Evolutionary conservation across 2,888 invertebrate genomes (phyloP), one percentile per base, ranked within the genome.

Genomic region (Lepidocyrtoides sp.): DNA sequence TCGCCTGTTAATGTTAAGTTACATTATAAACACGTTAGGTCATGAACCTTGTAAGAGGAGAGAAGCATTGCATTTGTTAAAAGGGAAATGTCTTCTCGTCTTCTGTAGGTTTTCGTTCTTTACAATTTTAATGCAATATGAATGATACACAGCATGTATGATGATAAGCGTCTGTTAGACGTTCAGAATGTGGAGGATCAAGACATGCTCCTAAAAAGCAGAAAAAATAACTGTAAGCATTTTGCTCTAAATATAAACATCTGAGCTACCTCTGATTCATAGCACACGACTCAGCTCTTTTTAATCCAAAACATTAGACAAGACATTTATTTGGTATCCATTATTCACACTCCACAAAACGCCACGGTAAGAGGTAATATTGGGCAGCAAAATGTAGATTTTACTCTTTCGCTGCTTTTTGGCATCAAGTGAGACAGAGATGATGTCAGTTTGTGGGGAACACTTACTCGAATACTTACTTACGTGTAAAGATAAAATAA

Each of bases 271-370:
- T 36, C 8, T 5, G n/a, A n/a, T 29, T n/a, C 66, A 36, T 17
- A 17, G 10, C 26, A 36, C n/a, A n/a, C 29, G 44, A 44, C 72
- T 72, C 36, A 4, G 2, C 36, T 36, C 7, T 36, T 36, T 44
- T 72, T 44, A 72, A 72, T 72, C 44, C 44, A 3, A 41, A 12
- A 36, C 72, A 72, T 41, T 72, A 23, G 51, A 8, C 32, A 10
- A 51, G 29, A 23, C 57, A 57, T 77, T 75, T 86, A 75, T 86
- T 54, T 41, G 14, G 57, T 57, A 75, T 86, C 60, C 86, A 86
- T 86, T 86, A 86, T 86, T 86, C 86, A 86, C 75, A 60, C 86
- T 86, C 75, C 60, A 75, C 69, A 84, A 66, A 84, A 23, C 54
- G 32, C 12, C 17, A 44, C 17, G 26, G 26, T 12, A 20, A 14